These are phyloP conservation scores for Scortum barcoo DNA, from an alignment of 2,113 vertebrate genomes.

Conservation along the genomic window DNA sequence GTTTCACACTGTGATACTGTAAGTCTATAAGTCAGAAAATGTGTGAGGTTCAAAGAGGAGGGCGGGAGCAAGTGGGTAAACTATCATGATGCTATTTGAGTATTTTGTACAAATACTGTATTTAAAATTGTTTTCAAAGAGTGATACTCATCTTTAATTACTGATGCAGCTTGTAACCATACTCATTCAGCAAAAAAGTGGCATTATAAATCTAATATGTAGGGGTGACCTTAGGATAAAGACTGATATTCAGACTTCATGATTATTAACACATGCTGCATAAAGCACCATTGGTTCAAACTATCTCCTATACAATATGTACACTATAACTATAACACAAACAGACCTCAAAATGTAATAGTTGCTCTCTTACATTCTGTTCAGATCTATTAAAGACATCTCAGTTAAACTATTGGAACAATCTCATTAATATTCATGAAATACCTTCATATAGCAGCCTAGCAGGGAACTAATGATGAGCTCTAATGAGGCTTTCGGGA, in stretches of 20 bases:
- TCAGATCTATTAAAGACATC: background rate
- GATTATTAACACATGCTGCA: background rate
- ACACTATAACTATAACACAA: background rate
- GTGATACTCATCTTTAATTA: background rate
- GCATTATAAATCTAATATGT: background rate
- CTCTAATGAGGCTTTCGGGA: constrained; percentile 40
- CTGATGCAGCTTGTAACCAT: background rate
- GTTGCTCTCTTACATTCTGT: background rate
- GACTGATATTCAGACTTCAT: background rate
- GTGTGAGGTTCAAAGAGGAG: background rate
- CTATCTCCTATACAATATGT: background rate
- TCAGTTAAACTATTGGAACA: constrained; percentile 13
- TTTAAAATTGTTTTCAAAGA: background rate
- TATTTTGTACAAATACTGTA: background rate
- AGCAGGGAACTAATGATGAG: constrained; percentile 42
- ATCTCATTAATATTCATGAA: constrained; percentile 46
- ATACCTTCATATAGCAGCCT: constrained; percentile 11
- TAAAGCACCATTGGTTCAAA: background rate
- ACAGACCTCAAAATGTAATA: background rate
- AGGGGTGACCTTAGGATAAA: background rate
- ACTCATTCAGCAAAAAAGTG: background rate
- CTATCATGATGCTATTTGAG: background rate
- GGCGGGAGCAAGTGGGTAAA: background rate
- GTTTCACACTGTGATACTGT: too few species aligned
- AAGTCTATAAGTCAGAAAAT: background rate